Conservation (phyloP, 2,797 vertebrate species). For the Ambastaia sidthimunki region DNA sequence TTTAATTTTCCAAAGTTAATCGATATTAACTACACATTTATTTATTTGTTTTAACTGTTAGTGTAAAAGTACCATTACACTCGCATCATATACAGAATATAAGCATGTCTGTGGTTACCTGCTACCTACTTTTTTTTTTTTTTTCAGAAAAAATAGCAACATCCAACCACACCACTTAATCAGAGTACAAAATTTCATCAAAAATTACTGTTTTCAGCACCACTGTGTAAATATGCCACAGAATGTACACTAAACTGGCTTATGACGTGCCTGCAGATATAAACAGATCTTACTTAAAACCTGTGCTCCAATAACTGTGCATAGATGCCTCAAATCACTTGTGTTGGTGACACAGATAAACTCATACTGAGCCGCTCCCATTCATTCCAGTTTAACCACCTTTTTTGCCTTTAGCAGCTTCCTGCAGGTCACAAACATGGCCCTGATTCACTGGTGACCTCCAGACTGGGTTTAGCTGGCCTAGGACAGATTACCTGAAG, state of each 20-base stretch:
- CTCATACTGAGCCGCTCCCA: constrained; percentile 58
- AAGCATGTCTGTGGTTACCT: too few relatives aligned
- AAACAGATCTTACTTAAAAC: constrained; percentile 73
- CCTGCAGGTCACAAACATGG: not conserved
- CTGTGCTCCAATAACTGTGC: constrained; percentile 64
- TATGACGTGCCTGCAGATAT: constrained; percentile 59
- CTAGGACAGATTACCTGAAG: constrained; percentile 80
- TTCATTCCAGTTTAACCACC: constrained; percentile 36
- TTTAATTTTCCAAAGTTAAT: too few relatives aligned
- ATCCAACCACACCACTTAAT: constrained; percentile 50
- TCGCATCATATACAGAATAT: too few relatives aligned
- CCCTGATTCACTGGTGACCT: constrained; percentile 68
- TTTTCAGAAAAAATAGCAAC: constrained; percentile 65
- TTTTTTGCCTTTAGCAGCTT: constrained; percentile 5
- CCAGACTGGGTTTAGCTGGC: constrained; percentile 72
- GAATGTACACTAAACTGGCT: constrained; percentile 65
- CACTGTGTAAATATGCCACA: constrained; percentile 65
- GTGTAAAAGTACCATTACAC: too few relatives aligned
- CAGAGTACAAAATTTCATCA: constrained; percentile 64
- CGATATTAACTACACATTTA: too few relatives aligned
- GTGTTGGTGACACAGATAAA: constrained; percentile 68
- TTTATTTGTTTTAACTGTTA: too few relatives aligned
- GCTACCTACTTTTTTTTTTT: too few relatives aligned
- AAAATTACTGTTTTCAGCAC: constrained; percentile 64
- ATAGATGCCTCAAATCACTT: constrained; percentile 67